Conservation (phyloP, 2,888 invertebrate species). For the Pemphredon lugubris region DNA sequence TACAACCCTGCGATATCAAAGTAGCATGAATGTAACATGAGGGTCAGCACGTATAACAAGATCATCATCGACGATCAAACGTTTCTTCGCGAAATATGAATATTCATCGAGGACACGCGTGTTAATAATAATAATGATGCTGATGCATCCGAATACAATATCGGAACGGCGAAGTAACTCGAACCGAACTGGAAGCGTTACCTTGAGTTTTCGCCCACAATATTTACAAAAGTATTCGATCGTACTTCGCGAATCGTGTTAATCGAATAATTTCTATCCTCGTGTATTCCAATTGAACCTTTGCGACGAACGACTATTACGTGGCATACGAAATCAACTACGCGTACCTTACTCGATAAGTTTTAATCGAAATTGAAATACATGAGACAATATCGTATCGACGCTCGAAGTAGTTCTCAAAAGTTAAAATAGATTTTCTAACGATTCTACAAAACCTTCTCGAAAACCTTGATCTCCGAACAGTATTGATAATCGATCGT, state of each 20-base stretch:
- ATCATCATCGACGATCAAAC: constrained; percentile 38
- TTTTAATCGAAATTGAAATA: too few relatives aligned
- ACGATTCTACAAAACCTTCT: too few relatives aligned
- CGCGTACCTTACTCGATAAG: too few relatives aligned
- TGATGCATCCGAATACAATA: constrained; percentile 26
- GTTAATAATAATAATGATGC: constrained; percentile 44
- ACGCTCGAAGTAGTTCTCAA: too few relatives aligned
- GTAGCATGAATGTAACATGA: constrained; percentile 50
- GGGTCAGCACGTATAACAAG: constrained; percentile 26
- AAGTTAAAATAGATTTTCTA: too few relatives aligned
- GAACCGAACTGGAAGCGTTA: constrained; percentile 6
- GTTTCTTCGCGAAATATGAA: constrained; percentile 44
- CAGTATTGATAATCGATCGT: too few relatives aligned
- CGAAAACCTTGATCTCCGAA: too few relatives aligned
- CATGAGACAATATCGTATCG: too few relatives aligned
- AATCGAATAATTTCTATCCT: constrained; percentile 14
- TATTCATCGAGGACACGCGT: constrained; percentile 62
- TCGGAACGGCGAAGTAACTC: constrained; percentile 21
- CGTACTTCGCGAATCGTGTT: constrained; percentile 22
- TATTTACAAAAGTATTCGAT: constrained; percentile 32
- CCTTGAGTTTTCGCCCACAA: constrained; percentile 58
- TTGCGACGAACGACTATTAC: too few relatives aligned
- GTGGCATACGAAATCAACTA: too few relatives aligned
- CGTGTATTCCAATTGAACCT: too few relatives aligned
- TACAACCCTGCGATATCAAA: neutral